Base-by-base conservation (phyloP, 2,888 invertebrate genomes). In the Onthophagus sagittarius region DNA sequence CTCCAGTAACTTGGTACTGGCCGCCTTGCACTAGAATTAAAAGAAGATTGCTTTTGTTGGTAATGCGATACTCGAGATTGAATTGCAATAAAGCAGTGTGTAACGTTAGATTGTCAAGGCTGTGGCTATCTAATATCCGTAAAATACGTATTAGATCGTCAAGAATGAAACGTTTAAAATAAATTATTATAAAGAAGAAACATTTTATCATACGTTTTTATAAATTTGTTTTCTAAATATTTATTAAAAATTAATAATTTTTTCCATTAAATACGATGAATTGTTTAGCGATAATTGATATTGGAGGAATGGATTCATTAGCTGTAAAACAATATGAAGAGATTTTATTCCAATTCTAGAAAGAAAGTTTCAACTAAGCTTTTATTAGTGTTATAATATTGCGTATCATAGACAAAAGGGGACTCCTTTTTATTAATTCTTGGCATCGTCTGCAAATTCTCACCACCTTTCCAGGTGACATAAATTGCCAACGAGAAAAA, bases 11-110 rank as follows among this genome's bases (percentile, higher is more conserved):
- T 83, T 89, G 87, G 79, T 88, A 85, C 82, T 89, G 87, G 80
- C 89, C 90, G 79, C 90, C 89, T 86, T 90, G 91, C 74, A 84
- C 83, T 83, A 77, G 15, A 82, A 81, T 75, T 33, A 75, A 78
- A 31, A 70, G 63, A 63, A 72, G 15, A 63, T 72, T 64, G 15
- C 23, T 15, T 67, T 67, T 67, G 32, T 67, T 67, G 23, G 67
- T 67, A 67, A 67, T 9, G 23, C 5, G 67, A 67, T 67, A 67
- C 67, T 23, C 3, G 67, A 53, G 39, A 53, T 53, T 53, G 39
- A 53, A 53, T 53, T 53, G 11, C 39, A 11, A 11, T 23, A 67
- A 67, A 67, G 67, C 67, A n/a, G 67, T 53, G 39, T 53, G 39
- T 53, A 53, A 53, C 11, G 39, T 53, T 53, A 53, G 39, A 53